Evolutionary conservation across 2,113 vertebrate species (phyloP).

Genomic region (Macheiramphus alcinus): DNA sequence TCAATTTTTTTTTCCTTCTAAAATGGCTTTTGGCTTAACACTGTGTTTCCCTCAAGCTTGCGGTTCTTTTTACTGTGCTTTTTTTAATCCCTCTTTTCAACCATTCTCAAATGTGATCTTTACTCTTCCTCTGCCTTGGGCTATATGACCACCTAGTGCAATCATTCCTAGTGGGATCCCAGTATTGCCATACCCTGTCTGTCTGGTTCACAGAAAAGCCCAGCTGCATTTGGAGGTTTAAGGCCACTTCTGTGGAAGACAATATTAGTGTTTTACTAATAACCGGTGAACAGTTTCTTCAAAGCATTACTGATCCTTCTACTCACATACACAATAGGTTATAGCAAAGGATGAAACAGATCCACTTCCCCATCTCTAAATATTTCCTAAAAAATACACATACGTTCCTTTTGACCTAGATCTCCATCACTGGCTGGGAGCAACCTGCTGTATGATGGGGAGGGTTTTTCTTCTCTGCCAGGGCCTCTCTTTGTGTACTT

Average conservation of each 20-base stretch:
- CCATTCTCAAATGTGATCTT: background rate
- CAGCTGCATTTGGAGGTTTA: background rate
- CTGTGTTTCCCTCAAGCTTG: background rate
- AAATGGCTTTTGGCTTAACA: background rate
- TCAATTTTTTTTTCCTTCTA: background rate
- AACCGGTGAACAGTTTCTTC: background rate
- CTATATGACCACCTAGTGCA: background rate
- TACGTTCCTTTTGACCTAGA: background rate
- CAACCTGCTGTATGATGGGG: background rate
- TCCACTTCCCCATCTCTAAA: background rate
- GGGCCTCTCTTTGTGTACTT: background rate
- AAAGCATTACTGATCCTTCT: background rate
- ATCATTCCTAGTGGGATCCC: background rate
- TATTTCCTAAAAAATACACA: background rate
- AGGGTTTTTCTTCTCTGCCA: background rate
- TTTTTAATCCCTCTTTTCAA: background rate
- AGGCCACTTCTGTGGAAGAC: background rate
- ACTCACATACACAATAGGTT: background rate
- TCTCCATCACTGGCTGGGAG: background rate
- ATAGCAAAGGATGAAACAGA: background rate
- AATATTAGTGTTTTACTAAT: background rate
- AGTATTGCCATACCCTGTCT: background rate
- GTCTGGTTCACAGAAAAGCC: background rate
- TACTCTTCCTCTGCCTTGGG: background rate
- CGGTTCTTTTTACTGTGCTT: rapidly evolving